Percentiles rank a stretch among this genome's conserved stretches.
Conservation (phyloP, 2,797 vertebrate genomes). For the Rhynchonycteris naso region DNA sequence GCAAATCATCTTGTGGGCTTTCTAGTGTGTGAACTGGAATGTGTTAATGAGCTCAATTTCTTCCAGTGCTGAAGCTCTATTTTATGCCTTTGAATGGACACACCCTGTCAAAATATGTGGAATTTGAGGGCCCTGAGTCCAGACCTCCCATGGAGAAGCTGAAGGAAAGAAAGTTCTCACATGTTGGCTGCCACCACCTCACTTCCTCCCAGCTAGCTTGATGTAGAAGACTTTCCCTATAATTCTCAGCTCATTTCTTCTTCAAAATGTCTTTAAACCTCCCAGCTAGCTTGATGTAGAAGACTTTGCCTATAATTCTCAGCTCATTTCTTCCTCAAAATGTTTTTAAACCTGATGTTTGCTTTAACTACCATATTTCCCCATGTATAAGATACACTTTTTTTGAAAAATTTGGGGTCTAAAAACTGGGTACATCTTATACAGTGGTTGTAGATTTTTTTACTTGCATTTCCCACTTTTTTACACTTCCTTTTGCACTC, state of each 20-base stretch:
- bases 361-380: not conserved
- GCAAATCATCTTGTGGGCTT: conserved; percentile 11
- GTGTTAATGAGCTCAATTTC: conserved; percentile 38
- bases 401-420: no score
- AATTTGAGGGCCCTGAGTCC: conserved; percentile 15
- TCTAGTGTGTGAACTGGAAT: conserved; percentile 32
- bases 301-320: conserved; percentile 6
- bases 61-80: conserved; percentile 37
- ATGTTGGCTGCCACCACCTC: conserved; percentile 14
- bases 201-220: not conserved
- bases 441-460: no score
- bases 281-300: not conserved
- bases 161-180: conserved; percentile 16
- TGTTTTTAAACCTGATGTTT: conserved; percentile 1
- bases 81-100: conserved; percentile 63
- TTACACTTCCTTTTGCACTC: no score
- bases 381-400: no score
- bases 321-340: conserved; percentile 55
- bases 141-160: conserved; percentile 62
- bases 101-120: conserved; percentile 67
- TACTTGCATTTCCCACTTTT: no score
- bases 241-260: conserved; percentile 51
- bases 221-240: not conserved
- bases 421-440: no score
- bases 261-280: conserved; percentile 41